Evolutionary conservation across 2,797 vertebrate species (phyloP).

Genomic region (Enteromius afrohamiltoni): DNA sequence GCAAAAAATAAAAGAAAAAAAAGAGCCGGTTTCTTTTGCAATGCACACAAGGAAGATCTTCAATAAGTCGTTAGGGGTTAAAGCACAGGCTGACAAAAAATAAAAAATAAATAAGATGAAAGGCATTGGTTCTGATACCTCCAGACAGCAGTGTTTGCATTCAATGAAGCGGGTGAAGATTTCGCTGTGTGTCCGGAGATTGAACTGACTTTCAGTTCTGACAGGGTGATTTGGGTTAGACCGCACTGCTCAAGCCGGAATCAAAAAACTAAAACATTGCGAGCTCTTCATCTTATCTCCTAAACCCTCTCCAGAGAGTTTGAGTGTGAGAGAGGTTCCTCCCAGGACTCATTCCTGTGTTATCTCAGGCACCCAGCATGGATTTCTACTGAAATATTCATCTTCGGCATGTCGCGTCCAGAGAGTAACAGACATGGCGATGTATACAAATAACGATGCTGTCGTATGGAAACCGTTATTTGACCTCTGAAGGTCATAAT

Average conservation of each 20-base stretch:
- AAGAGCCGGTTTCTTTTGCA: background rate
- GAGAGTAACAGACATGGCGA: background rate
- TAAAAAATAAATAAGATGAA: conserved; percentile 23
- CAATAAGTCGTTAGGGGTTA: background rate
- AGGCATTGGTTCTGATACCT: background rate
- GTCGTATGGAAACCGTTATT: background rate
- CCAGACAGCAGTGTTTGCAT: background rate
- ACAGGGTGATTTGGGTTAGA: background rate
- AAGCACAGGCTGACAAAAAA: background rate
- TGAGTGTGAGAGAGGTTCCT: background rate
- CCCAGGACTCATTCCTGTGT: conserved; percentile 17
- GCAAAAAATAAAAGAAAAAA: background rate
- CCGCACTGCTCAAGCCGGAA: background rate
- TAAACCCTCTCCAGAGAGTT: background rate
- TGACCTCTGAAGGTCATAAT: background rate
- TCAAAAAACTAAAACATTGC: conserved; percentile 26
- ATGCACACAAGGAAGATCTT: background rate
- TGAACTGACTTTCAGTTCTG: conserved; percentile 29
- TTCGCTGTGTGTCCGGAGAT: conserved; percentile 1
- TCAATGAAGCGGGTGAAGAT: conserved; percentile 16
- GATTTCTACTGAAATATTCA: conserved; percentile 10
- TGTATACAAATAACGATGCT: background rate
- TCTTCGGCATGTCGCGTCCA: background rate
- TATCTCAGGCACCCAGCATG: conserved; percentile 19
- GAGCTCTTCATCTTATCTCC: conserved; percentile 22